A percentile compares a stretch with the other conserved stretches of the same genome.
phyloP scores from a whole-genome alignment of 2,113 vertebrate genomes.

The Sylvietta virens region DNA sequence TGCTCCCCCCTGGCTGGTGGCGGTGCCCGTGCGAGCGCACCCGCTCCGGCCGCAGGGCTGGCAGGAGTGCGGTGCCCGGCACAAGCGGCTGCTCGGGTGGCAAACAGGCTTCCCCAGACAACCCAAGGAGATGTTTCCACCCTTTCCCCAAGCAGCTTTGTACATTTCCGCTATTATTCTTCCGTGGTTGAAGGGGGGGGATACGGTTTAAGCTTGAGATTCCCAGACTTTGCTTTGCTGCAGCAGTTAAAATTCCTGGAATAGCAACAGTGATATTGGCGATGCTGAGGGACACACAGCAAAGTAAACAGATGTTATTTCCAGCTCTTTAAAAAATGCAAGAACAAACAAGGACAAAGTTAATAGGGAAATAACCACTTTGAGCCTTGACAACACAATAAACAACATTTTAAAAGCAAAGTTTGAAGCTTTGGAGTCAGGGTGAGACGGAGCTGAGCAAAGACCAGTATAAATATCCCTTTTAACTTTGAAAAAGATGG shows the following conservation, averaged over 20 bases:
- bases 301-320: conserved; percentile 63
- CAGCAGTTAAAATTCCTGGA: conserved; percentile 58
- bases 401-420: conserved; percentile 41
- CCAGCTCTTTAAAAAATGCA: conserved; percentile 59
- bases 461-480: not conserved
- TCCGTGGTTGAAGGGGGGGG: not conserved
- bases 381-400: conserved; percentile 37
- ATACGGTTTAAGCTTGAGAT: not conserved
- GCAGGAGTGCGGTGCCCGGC: not conserved
- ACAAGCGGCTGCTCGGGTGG: not conserved
- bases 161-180: not conserved
- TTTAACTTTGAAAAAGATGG: not conserved
- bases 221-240: not conserved
- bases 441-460: not conserved
- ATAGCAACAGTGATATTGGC: conserved; percentile 49
- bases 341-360: conserved; percentile 64
- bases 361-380: conserved; percentile 66
- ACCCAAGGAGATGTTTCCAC: not conserved
- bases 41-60: not conserved
- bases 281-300: conserved; percentile 41
- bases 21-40: not conserved
- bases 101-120: not conserved
- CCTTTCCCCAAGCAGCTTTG: not conserved
- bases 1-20: not conserved
- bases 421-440: not conserved